These are phyloP conservation scores for Pimephales promelas DNA, from an alignment of 2,113 vertebrate species.

Conservation along the genomic window DNA sequence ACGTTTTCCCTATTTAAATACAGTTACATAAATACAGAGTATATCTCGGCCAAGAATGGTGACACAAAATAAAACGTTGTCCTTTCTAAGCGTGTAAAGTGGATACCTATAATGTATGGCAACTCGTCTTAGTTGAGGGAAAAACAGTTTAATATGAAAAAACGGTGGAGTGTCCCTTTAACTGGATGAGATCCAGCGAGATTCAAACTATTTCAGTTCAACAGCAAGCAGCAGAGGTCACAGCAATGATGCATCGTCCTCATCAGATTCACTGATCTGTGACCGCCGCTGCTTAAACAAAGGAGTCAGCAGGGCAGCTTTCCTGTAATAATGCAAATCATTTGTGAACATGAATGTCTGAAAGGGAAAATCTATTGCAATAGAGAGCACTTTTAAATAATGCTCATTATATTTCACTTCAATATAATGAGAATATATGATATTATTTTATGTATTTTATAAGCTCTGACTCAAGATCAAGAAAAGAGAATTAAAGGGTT, in stretches of 20 bases:
- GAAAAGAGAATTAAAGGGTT: conserved; percentile 11
- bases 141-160: no score
- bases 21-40: no score
- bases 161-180: no score
- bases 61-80: no score
- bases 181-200: not conserved
- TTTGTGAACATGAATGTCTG: not conserved
- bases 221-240: not conserved
- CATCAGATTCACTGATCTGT: conserved; percentile 11
- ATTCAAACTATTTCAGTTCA: conserved; percentile 6
- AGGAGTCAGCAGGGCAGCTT: not conserved
- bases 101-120: no score
- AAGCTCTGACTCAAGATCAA: not conserved
- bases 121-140: no score
- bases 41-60: no score
- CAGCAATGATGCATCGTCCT: not conserved
- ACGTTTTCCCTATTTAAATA: no score
- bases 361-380: not conserved
- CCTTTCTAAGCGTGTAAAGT: no score
- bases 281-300: not conserved
- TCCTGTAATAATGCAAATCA: not conserved
- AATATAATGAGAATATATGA: not conserved
- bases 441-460: not conserved
- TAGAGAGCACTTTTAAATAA: not conserved
- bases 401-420: not conserved